Evolutionary conservation across 1,140 invertebrate species (phyloP).

Genomic region (Reticulitermes speratus): DNA sequence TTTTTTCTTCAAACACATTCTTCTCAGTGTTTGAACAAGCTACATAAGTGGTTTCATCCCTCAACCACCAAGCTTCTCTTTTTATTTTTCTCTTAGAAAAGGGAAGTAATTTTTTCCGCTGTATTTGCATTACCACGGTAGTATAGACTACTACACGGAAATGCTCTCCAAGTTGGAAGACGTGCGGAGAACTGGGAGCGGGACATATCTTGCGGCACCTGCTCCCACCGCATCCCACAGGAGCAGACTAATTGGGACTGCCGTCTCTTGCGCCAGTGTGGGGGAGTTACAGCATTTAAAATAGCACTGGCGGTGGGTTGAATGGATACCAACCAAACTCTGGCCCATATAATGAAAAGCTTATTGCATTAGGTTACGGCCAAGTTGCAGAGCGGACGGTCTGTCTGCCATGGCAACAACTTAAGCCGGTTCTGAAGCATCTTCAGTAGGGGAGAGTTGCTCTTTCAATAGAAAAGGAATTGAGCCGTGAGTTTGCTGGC

Average conservation of each 20-base stretch:
- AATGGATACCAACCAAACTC: background rate
- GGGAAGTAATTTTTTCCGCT: background rate
- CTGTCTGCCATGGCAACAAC: background rate
- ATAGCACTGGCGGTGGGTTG: background rate
- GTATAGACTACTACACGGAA: background rate
- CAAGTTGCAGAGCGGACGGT: background rate
- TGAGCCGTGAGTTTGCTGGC: background rate
- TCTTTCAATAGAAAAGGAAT: conserved; percentile 9
- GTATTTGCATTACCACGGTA: background rate
- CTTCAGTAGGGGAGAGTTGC: background rate
- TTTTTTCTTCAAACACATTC: background rate
- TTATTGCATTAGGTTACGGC: background rate
- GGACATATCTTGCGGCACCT: background rate
- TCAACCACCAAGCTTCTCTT: background rate
- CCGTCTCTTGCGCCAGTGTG: background rate
- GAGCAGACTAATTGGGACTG: background rate
- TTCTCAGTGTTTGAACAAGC: background rate
- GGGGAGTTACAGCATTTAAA: background rate
- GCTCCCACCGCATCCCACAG: background rate
- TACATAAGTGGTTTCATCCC: conserved; percentile 18
- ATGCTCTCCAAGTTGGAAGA: background rate
- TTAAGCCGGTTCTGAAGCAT: background rate
- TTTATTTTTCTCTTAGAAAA: background rate
- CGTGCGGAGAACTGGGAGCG: background rate
- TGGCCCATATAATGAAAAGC: conserved; percentile 6